Evolutionary conservation across 37 sponge, comb jelly and placozoan species (phyloP), one percentile per base, ranked within the genome.

Genomic region (Axinella damicornis): DNA sequence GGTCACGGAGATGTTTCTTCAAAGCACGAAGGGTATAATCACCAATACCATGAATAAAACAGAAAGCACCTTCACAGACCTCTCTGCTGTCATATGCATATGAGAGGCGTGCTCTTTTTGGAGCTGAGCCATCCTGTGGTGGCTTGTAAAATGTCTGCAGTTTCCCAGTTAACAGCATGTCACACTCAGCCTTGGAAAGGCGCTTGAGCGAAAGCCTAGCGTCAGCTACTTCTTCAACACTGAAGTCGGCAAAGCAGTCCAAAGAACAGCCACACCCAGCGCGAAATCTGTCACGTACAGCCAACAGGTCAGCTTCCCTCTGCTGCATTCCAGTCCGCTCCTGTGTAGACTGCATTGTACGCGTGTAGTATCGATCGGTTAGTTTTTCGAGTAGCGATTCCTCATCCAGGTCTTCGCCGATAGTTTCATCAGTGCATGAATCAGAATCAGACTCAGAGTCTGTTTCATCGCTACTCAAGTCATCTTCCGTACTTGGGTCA

Each of bases 1-100:
- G n/a, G 62, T 61, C 13, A 61, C 62, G 62, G 27, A 61, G 62
- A 25, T 61, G 62, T 61, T 61, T 61, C 25, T 61, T 61, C 62
- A 61, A 61, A 61, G 62, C n/a, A 22, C 5, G 62, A 14, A 61
- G 62, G 62, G 62, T 27, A 61, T 27, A 61, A 61, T 61, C 62
- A 61, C 62, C 62, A 22, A 61, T 25, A 22, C 62, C 62, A 61
- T 61, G 62, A 61, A 61, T 61, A 25, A 61, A 61, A 25, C 62
- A 61, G 11, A 61, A 61, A 14, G 27, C 62, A 28, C 27, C 62
- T 61, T 28, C 62, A 61, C 62, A 28, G 62, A 61, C n/a, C n/a
- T 25, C 62, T 61, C 27, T 22, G n/a, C 27, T 22, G 62, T 25
- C 27, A 61, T 28, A 22, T 12, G 27, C 62, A 61, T 6, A 61